A percentile compares a stretch with the other conserved stretches of the same genome.
These are phyloP conservation scores for Galaxias olidus DNA, from an alignment of 2,797 vertebrate genomes.

Conservation along the genomic window DNA sequence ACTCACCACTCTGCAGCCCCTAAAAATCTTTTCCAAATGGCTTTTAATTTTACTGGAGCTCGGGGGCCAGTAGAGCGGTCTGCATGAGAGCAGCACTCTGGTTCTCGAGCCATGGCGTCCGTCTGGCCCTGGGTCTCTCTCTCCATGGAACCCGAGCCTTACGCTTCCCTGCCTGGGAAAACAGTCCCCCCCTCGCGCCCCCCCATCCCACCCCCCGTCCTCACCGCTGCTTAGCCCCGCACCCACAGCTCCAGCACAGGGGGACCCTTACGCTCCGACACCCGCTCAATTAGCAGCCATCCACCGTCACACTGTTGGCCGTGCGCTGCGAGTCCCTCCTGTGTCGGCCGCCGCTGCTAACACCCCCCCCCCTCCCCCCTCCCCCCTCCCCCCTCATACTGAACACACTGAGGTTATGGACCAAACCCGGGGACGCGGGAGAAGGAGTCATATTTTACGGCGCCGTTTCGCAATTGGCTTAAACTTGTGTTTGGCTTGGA, in stretches of 20 bases:
- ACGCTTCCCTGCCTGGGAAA: constrained; percentile 52
- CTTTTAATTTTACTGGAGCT: constrained; percentile 60
- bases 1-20: constrained; percentile 38
- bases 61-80: constrained; percentile 29
- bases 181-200: constrained; percentile 38
- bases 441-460: constrained; percentile 1
- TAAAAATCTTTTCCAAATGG: constrained; percentile 42
- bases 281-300: constrained; percentile 58
- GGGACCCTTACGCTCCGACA: constrained; percentile 43
- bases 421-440: constrained; percentile 9
- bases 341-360: constrained; percentile 31
- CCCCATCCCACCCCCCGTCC: constrained; percentile 17
- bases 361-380: constrained; percentile 20
- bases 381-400: constrained; percentile 21
- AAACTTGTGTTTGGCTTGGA: constrained; percentile 10
- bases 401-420: constrained; percentile 8
- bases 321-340: constrained; percentile 42
- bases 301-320: constrained; percentile 34
- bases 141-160: constrained; percentile 49
- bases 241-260: constrained; percentile 10
- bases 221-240: constrained; percentile 9
- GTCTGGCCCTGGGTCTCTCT: constrained; percentile 44
- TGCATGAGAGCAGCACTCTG: constrained; percentile 27
- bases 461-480: constrained; percentile 10
- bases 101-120: constrained; percentile 35